A percentile compares a stretch with the other conserved stretches of the same genome.
phyloP scores from a whole-genome alignment of 1,140 invertebrate genomes.

The Drosophila lini region DNA sequence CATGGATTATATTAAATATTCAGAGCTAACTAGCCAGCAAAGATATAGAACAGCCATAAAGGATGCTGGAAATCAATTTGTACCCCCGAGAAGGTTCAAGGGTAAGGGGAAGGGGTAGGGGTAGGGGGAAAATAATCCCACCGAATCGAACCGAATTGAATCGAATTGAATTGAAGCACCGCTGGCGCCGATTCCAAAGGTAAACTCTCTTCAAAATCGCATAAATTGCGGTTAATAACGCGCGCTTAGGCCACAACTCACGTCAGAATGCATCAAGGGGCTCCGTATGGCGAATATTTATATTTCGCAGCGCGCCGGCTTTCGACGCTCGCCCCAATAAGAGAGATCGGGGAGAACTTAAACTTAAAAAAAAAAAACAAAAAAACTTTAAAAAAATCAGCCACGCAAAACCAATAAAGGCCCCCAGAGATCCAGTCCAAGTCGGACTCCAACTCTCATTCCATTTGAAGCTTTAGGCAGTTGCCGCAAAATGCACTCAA shows the following conservation, averaged over 20 bases:
- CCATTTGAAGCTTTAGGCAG: conserved; percentile 34
- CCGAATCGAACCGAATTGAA: conserved; percentile 19
- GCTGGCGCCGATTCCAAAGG: conserved; percentile 39
- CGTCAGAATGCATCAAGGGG: conserved; percentile 79
- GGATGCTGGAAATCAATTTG: conserved; percentile 41
- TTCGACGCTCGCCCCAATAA: conserved; percentile 39
- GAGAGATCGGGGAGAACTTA: conserved; percentile 3
- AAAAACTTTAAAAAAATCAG: not conserved
- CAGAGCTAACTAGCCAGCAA: not conserved
- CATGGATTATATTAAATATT: not conserved
- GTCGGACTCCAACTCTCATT: conserved; percentile 17
- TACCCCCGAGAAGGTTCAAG: too few relatives aligned
- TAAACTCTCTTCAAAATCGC: conserved; percentile 71
- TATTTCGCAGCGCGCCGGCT: conserved; percentile 57
- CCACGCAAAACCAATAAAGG: conserved; percentile 68
- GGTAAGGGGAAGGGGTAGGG: too few relatives aligned
- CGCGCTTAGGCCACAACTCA: conserved; percentile 82
- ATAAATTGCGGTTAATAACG: conserved; percentile 82
- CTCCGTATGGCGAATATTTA: conserved; percentile 79
- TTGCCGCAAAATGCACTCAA: conserved; percentile 2
- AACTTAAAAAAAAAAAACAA: not conserved
- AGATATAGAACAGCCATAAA: conserved; percentile 1
- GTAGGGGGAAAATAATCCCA: not conserved
- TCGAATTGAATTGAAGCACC: conserved; percentile 19
- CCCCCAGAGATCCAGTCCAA: conserved; percentile 1